Base-by-base conservation (phyloP, 2,113 vertebrate species). In the Syngnathus scovelli region DNA sequence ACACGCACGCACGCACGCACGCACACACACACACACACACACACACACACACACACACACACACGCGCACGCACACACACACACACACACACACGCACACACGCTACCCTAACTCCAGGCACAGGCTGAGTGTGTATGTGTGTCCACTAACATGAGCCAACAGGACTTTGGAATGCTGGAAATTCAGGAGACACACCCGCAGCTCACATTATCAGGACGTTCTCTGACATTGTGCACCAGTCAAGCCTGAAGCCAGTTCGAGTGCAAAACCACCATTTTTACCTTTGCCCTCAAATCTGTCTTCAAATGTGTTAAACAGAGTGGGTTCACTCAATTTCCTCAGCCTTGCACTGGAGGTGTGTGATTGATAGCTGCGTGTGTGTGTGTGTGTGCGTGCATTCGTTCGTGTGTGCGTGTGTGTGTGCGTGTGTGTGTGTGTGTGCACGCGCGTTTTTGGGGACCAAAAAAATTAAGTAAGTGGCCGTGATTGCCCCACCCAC, bases 161-260 rank as follows among this genome's bases (percentile, higher is more conserved):
- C 64, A 66, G 48, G 64, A 66, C 64, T 38, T 51, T 66, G 64
- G 46, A 66, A 66, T 66, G 64, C 36, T 52, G 64, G 36, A 37
- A 66, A 54, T 66, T 51, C 7, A 51, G 10, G 41, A 33, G 63
- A 49, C 46, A 52, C 64, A n/a, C 64, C 49, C 21, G 46, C 5
- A n/a, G 0, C 27, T 37, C 15, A 36, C 38, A 19, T 36, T 33
- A n/a, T 43, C 41, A 43, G 41, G 41, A 43, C 11, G 12, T 43
- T 43, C 41, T 12, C 41, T 43, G 41, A 43, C 11, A 43, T 43
- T 43, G 2, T 9, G 41, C 9, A 11, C 4, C 11, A 9, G 41
- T 43, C 27, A 33, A 43, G 9, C 37, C 16, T 18, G 59, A 27
- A 58, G 1, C 12, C 13, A 58, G 55, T 58, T 23, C 15, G 1